Conservation (phyloP, 2,888 invertebrate species). For the Microctonus hyperodae region DNA sequence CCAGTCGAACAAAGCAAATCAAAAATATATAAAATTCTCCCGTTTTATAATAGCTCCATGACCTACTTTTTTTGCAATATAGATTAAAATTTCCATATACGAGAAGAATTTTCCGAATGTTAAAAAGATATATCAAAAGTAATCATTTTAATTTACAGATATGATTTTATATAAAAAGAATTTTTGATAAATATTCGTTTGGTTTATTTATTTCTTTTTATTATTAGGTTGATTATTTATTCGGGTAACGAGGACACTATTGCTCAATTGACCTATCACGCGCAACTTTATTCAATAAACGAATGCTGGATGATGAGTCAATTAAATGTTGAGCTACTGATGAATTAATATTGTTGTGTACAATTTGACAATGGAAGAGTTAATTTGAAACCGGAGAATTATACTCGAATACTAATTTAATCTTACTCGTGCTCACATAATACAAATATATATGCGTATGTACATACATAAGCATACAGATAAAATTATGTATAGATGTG, state of each 20-base stretch:
- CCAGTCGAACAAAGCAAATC: background rate
- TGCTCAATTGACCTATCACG: constrained; percentile 20
- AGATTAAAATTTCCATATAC: background rate
- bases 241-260: background rate
- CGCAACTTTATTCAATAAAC: constrained; percentile 17
- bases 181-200: background rate
- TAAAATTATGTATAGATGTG: background rate
- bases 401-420: constrained; percentile 6
- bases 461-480: too few relatives aligned
- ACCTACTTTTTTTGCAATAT: background rate
- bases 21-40: too few relatives aligned
- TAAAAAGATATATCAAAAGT: too few relatives aligned
- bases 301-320: constrained; percentile 14
- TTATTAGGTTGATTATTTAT: background rate
- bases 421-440: background rate
- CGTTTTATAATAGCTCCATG: too few relatives aligned
- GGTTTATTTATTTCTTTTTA: background rate
- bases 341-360: constrained; percentile 22
- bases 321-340: constrained; percentile 17
- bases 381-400: background rate
- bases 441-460: too few relatives aligned
- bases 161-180: background rate
- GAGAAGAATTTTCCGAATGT: background rate
- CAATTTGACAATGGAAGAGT: background rate
- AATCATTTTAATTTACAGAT: background rate